Base-by-base conservation (phyloP, 1,140 invertebrate genomes). In the Conus betulinus region DNA sequence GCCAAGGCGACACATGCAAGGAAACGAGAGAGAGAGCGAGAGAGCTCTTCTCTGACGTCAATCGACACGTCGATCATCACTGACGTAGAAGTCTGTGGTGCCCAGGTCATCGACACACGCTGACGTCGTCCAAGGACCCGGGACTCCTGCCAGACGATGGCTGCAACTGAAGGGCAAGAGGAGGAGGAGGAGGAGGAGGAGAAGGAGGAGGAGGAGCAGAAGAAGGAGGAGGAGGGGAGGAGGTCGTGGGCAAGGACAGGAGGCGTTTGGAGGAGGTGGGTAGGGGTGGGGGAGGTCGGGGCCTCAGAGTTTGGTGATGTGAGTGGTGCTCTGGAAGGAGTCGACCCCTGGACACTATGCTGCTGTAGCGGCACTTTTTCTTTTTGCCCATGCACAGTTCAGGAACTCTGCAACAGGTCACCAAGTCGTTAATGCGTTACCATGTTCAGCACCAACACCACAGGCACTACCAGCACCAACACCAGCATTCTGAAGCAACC, bases 301-400 rank as follows among this genome's bases (percentile, higher is more conserved):
- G 60, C 8, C 55, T 89, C 78, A 90, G 25, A 91, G 88, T 67
- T 90, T 89, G n/a, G 88, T 90, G 27, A 90, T 88, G 84, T 90
- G 85, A 71, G 91, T 91, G 57, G 89, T 89, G 87, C 91, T 91
- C 79, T 91, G 91, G 82, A 91, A 91, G 17, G 91, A 91, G 78
- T 91, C 91, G 5, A 87, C 91, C 23, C 23, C 91, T 79, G 27
- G 89, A 91, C 55, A 91, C 91, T 88, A 90, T 91, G 52, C 89
- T 91, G 78, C 86, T 91, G 89, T 90, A 91, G 39, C 91, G 88
- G 13, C 87, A 83, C n/a, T 89, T 88, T 79, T 84, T 84, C 27
- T 91, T 89, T 20, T 85, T 88, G 27, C 88, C 85, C 15, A 84
- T 63, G 57, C 76, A 90, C 27, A 90, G 83, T 89, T 90, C 53